Base-by-base conservation (phyloP, 2,797 vertebrate genomes). In the Synaphobranchus kaupii region DNA sequence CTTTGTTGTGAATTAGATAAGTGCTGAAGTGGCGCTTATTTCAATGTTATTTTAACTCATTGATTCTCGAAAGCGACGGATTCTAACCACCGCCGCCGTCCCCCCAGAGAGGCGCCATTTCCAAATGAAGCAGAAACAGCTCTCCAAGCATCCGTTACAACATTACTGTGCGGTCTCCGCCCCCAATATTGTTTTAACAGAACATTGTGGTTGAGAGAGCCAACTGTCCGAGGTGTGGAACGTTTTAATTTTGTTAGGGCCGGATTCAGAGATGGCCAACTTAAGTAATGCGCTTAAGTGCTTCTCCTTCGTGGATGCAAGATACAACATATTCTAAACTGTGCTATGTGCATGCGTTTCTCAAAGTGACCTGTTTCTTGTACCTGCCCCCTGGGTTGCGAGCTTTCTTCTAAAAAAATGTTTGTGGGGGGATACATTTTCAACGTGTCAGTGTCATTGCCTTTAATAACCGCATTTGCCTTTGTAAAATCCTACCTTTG, bases 1-100 rank as follows among this genome's bases (percentile, higher is more conserved):
- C 95, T 96, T 96, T 96, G 95, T 96, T 96, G 94, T 96, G 95
- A 97, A 96, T 96, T 96, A 96, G 96, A 96, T 96, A 96, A 96
- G 95, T 93, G 89, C 94, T 95, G 94, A 95, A 96, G 95, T 95
- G 94, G 95, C 94, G 94, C 94, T 96, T 95, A 95, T 95, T 96
- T 94, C 92, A 94, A 89, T 94, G 94, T 94, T 95, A 96, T 96
- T 96, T 95, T 94, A 96, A 96, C 94, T 96, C 92, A 93, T 94
- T 94, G 95, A 95, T 94, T 92, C 93, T 94, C 91, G 92, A 92
- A 92, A 89, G 90, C 89, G 83, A 91, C 94, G 92, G 93, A 93
- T 92, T 94, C 89, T 91, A 91, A 91, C 87, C 90, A 93, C 93
- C 90, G 90, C 92, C 92, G 88, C 88, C 90, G 91, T 89, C 90